Evolutionary conservation across 2,113 vertebrate species (phyloP).

Genomic region (Clarias magur): DNA sequence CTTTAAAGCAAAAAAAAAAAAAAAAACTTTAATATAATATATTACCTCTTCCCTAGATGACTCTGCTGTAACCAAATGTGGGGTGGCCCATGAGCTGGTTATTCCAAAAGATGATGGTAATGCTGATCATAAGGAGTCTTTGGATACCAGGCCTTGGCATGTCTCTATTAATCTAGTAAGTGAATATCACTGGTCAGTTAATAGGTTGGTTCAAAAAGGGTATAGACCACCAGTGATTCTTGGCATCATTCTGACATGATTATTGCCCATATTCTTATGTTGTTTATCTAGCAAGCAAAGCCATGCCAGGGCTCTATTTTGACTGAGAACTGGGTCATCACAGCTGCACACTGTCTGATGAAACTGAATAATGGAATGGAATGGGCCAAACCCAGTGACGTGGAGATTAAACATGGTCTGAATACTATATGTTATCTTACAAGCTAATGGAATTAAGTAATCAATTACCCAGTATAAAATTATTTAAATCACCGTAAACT

Average conservation of each 20-base stretch:
- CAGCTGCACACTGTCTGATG: slow-evolving; percentile 83
- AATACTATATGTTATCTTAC: neutral
- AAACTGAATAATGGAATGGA: slow-evolving; percentile 15
- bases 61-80: slow-evolving; percentile 76
- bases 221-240: neutral
- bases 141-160: slow-evolving; percentile 74
- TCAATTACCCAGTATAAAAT: neutral
- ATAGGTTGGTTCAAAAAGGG: neutral
- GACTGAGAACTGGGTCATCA: slow-evolving; percentile 78
- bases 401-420: slow-evolving; percentile 61
- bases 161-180: slow-evolving; percentile 67
- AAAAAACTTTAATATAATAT: neutral
- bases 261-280: neutral
- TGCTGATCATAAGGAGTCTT: rapidly evolving
- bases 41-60: slow-evolving; percentile 61
- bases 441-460: neutral
- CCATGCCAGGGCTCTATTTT: slow-evolving; percentile 79
- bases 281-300: slow-evolving; percentile 38
- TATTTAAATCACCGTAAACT: neutral
- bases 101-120: neutral
- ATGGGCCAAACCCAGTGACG: neutral
- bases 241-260: neutral
- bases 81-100: slow-evolving; percentile 73
- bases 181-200: neutral
- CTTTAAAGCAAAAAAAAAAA: too few relatives aligned